Evolutionary conservation across 2,797 vertebrate species (phyloP).

Genomic region (Lophius americanus): DNA sequence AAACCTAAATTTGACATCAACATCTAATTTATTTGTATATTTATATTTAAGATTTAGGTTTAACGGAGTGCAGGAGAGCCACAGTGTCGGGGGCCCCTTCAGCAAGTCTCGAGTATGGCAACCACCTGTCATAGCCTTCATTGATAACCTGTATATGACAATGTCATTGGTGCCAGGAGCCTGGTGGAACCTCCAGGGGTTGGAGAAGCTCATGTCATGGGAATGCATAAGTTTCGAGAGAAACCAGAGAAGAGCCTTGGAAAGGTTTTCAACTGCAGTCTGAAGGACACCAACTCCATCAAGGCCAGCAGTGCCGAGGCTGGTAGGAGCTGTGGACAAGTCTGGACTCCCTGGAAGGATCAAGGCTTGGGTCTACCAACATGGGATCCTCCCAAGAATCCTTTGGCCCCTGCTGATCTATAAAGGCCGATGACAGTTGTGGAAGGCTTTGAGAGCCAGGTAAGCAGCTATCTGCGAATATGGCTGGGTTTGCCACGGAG

Average conservation of each 20-base stretch:
- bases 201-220: neutral
- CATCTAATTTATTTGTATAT: too few relatives aligned
- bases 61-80: too few relatives aligned
- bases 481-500: too few relatives aligned
- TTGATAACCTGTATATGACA: neutral
- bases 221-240: neutral
- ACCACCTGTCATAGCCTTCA: neutral
- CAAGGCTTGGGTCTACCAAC: constrained; percentile 13
- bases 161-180: neutral
- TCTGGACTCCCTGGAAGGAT: constrained; percentile 4
- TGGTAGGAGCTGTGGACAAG: neutral
- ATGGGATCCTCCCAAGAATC: too few relatives aligned
- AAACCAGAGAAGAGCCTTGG: neutral
- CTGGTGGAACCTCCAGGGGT: neutral
- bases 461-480: too few relatives aligned
- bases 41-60: too few relatives aligned
- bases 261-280: neutral
- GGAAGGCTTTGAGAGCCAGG: too few relatives aligned
- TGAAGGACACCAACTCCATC: neutral
- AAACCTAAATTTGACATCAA: too few relatives aligned
- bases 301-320: neutral
- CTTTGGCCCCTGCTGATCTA: too few relatives aligned
- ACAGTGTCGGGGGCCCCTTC: too few relatives aligned
- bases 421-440: too few relatives aligned
- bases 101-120: neutral